Base-by-base conservation (phyloP, 2,797 vertebrate species). In the Rallus crepitans region DNA sequence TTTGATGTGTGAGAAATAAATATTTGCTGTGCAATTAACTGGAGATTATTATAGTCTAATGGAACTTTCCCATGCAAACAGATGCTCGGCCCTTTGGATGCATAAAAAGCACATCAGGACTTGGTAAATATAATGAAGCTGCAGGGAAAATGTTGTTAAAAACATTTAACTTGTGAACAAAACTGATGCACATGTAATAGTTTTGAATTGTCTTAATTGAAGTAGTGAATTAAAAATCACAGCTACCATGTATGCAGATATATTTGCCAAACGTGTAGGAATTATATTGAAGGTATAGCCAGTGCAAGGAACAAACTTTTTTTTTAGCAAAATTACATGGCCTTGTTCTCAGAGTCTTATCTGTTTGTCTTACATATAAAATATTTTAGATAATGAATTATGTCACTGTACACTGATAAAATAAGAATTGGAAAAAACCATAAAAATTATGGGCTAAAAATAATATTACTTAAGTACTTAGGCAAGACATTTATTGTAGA, bases 11-110 rank as follows among this genome's bases (percentile, higher is more conserved):
- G 88, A 96, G 94, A 97, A 98, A 97, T 97, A 97, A 98, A 98
- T 98, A 97, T 97, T 98, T 97, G 90, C 97, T 93, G 68, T 91
- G 94, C 92, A 98, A 95, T 98, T 98, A 97, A 96, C 72, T 92
- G 87, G 61, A 96, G 86, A 96, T 94, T 94, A 97, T 94, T 92
- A 91, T 76, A 57, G 47, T 89, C 68, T 73, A 71, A 87, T 96
- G 92, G 77, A 96, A 79, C 50, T 95, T 94, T 87, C 94, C 70
- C 72, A 71, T 14, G 66, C 64, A 96, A 97, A 95, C 88, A 97
- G 94, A 95, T 95, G 93, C 72, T 94, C 15, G 3, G 15, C 45
- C 28, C 35, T 90, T 92, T 56, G 61, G 18, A 40, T 82, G 40
- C 68, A 63, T 80, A 55, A 82, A 94, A 93, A 89, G 35, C 52